Evolutionary conservation across 2,797 vertebrate species (phyloP).

Genomic region (Astyanax mexicanus): DNA sequence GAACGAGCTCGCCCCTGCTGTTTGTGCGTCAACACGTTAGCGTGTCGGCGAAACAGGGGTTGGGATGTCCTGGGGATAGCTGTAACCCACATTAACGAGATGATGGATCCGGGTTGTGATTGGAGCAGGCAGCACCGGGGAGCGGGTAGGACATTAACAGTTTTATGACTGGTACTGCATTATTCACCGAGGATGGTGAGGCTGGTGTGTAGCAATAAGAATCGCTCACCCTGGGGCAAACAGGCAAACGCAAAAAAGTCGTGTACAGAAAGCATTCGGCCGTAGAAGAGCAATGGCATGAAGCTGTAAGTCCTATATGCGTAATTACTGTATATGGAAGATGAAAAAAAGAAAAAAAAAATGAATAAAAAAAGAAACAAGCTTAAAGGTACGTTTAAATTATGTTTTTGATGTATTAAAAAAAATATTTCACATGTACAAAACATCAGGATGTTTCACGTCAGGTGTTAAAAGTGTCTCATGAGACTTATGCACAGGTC

Average conservation of each 20-base stretch:
- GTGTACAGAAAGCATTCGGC: conserved; percentile 6
- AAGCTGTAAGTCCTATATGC: conserved; percentile 18
- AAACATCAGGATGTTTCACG: too few species aligned
- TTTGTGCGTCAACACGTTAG: conserved; percentile 1
- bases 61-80: conserved; percentile 14
- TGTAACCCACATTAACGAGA: conserved; percentile 36
- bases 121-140: conserved; percentile 3
- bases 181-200: conserved; percentile 43
- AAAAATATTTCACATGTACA: too few species aligned
- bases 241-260: conserved; percentile 7
- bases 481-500: too few species aligned
- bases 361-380: too few species aligned
- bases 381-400: too few species aligned
- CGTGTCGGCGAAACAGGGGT: conserved; percentile 29
- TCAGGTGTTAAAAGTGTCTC: too few species aligned
- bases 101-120: conserved; percentile 42
- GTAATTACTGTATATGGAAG: not conserved
- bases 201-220: conserved; percentile 49
- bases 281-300: conserved; percentile 20
- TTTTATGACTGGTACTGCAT: conserved; percentile 50
- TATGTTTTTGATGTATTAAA: too few species aligned
- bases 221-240: conserved; percentile 33
- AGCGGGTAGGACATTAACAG: conserved; percentile 32
- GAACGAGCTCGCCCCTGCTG: not conserved
- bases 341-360: too few species aligned